These are phyloP conservation scores for Macroglossus sobrinus DNA, from an alignment of 2,113 vertebrate species.

Conservation along the genomic window DNA sequence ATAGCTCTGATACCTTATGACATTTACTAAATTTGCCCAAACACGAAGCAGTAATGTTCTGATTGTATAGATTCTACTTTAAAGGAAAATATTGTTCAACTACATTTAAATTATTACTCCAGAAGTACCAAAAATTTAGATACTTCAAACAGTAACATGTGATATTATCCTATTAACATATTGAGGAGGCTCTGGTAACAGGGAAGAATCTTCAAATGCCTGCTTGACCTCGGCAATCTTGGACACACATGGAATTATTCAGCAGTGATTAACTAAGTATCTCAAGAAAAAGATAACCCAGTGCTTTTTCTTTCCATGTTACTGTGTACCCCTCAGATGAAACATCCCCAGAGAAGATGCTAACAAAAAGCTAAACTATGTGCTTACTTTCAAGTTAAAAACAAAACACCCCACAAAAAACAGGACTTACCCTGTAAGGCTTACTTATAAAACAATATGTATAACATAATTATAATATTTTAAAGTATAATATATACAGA, in stretches of 20 bases:
- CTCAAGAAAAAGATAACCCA: not conserved
- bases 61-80: not conserved
- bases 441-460: not conserved
- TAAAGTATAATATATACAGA: not conserved
- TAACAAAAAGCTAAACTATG: not conserved
- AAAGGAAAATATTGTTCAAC: not conserved
- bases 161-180: not conserved
- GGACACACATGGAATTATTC: not conserved
- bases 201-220: not conserved
- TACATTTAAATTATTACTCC: not conserved
- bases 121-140: not conserved
- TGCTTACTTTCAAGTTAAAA: not conserved
- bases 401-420: not conserved
- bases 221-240: not conserved
- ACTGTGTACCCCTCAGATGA: not conserved
- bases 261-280: not conserved
- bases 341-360: not conserved
- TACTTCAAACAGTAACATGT: not conserved
- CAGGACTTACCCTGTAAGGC: not conserved
- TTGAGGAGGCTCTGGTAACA: not conserved
- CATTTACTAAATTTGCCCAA: not conserved
- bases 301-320: not conserved
- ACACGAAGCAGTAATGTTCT: not conserved
- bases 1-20: not conserved
- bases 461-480: not conserved